Evolutionary conservation across 2,888 invertebrate genomes (phyloP).

Genomic region (Hypomecis punctinalis): DNA sequence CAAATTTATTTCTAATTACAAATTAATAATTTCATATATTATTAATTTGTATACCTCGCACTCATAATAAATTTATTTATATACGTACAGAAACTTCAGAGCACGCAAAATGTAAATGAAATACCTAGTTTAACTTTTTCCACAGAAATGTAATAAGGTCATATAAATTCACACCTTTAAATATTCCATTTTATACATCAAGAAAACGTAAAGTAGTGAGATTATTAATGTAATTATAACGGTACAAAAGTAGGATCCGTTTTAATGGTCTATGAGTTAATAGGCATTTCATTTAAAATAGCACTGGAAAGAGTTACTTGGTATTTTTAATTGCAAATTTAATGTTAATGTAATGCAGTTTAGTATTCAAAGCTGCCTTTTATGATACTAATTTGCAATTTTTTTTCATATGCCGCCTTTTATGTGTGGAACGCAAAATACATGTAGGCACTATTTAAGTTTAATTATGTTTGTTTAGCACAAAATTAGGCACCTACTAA

Average conservation of each 20-base stretch:
- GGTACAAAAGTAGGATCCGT: conserved; percentile 17
- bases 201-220: conserved; percentile 16
- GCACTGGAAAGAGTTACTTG: conserved; percentile 10
- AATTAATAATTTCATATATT: background rate
- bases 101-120: too few species aligned
- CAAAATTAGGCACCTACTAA: conserved; percentile 1
- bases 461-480: background rate
- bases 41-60: too few species aligned
- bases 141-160: conserved; percentile 10
- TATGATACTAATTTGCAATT: conserved; percentile 8
- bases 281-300: conserved; percentile 17
- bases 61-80: too few species aligned
- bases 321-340: conserved; percentile 19
- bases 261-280: conserved; percentile 21
- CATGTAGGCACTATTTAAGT: conserved; percentile 1
- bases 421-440: conserved; percentile 2
- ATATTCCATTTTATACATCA: conserved; percentile 18
- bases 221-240: conserved; percentile 10
- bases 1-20: background rate
- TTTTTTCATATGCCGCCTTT: conserved; percentile 7
- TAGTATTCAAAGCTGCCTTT: conserved; percentile 1
- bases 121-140: background rate
- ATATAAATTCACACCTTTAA: conserved; percentile 19
- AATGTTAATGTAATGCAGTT: conserved; percentile 28
- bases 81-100: too few species aligned